Evolutionary conservation across 2,113 vertebrate genomes (phyloP).

Genomic region (Hydrolagus affinis): DNA sequence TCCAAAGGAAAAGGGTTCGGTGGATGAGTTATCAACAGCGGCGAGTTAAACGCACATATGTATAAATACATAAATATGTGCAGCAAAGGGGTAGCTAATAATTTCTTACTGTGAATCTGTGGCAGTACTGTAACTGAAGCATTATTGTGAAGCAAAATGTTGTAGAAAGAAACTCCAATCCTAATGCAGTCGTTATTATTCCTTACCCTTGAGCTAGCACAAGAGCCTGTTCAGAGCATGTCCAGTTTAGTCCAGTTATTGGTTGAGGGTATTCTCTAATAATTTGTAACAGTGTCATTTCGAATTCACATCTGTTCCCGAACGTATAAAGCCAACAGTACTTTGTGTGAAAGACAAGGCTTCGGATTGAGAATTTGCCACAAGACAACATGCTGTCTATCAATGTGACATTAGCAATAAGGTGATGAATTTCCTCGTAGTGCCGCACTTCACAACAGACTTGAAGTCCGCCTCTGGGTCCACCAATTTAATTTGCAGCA

Average conservation of each 20-base stretch:
- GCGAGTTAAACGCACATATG: no score
- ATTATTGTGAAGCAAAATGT: neutral
- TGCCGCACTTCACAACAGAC: slow-evolving; percentile 7
- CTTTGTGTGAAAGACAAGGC: slow-evolving; percentile 24
- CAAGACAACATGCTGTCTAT: slow-evolving; percentile 26
- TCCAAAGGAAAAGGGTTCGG: no score
- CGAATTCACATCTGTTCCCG: slow-evolving; percentile 20
- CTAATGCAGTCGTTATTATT: neutral
- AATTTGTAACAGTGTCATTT: slow-evolving; percentile 27
- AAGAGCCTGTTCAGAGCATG: neutral
- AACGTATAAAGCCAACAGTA: neutral
- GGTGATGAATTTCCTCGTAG: slow-evolving; percentile 23
- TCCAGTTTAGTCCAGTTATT: neutral
- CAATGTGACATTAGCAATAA: slow-evolving; percentile 31
- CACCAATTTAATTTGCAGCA: slow-evolving; percentile 17
- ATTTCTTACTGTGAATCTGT: neutral
- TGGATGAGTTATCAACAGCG: no score
- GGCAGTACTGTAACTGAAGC: neutral
- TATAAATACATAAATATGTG: no score
- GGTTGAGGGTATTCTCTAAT: slow-evolving; percentile 15
- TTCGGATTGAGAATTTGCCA: slow-evolving; percentile 15
- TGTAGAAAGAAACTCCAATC: neutral
- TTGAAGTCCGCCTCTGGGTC: neutral
- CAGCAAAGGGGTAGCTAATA: neutral
- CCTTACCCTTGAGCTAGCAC: neutral